Conservation (phyloP, 2,888 invertebrate genomes). For the Nycteola revayana region DNA sequence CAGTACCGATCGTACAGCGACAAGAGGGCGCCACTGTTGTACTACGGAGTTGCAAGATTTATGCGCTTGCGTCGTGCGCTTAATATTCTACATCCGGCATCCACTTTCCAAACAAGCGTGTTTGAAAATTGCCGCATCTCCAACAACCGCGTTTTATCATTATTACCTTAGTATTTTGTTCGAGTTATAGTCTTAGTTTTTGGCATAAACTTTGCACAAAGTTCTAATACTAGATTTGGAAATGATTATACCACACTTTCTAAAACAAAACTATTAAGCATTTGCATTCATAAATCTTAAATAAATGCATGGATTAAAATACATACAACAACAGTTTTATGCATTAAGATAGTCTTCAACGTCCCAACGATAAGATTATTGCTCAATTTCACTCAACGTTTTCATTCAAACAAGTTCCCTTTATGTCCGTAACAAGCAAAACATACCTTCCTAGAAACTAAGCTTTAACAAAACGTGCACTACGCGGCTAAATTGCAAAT, state of each 20-base stretch:
- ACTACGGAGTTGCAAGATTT: constrained; percentile 47
- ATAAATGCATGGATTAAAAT: no score
- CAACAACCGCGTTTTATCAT: constrained; percentile 29
- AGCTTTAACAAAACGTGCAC: constrained; percentile 4
- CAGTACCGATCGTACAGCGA: constrained; percentile 29
- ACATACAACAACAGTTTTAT: no score
- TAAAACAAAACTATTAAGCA: no score
- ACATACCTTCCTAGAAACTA: constrained; percentile 16
- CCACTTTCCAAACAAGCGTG: constrained; percentile 55
- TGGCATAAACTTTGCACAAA: no score
- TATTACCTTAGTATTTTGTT: constrained; percentile 8
- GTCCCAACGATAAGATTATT: constrained; percentile 1
- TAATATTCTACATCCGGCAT: constrained; percentile 58
- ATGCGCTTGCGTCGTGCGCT: constrained; percentile 49
- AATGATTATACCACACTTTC: no score
- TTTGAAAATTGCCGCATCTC: constrained; percentile 57
- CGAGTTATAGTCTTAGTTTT: background rate
- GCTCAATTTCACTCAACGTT: constrained; percentile 20
- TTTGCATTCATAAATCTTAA: no score
- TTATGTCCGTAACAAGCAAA: no score
- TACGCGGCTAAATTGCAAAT: constrained; percentile 54
- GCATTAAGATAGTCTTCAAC: no score
- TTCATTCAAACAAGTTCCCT: constrained; percentile 24
- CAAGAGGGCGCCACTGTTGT: constrained; percentile 42
- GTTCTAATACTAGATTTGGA: no score